phyloP scores from a whole-genome alignment of 2,797 vertebrate genomes.

The Acanthurus tractus region DNA sequence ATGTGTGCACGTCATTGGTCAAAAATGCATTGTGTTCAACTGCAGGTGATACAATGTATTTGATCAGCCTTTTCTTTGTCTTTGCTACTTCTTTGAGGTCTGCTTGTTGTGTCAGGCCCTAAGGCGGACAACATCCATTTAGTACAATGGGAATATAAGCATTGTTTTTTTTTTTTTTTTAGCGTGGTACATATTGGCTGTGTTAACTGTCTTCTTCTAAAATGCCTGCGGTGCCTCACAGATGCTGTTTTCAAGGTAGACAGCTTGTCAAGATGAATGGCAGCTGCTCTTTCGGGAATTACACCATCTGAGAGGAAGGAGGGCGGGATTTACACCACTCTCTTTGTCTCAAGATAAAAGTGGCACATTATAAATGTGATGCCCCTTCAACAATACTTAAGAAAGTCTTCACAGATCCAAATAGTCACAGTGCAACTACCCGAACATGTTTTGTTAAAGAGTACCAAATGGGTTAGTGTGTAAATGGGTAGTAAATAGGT shows the following conservation, averaged over 20 bases:
- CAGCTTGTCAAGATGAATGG: slow-evolving; percentile 65
- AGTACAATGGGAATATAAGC: slow-evolving; percentile 36
- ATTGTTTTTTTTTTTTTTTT: slow-evolving; percentile 17
- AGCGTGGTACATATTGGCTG: slow-evolving; percentile 40
- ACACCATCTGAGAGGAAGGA: slow-evolving; percentile 29
- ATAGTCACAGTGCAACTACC: slow-evolving; percentile 5
- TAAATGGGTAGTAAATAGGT: not conserved
- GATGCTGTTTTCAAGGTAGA: slow-evolving; percentile 58
- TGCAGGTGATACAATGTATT: slow-evolving; percentile 4
- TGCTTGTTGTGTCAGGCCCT: slow-evolving; percentile 33
- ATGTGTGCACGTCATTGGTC: not conserved
- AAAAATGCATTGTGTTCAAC: not conserved
- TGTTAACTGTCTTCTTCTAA: slow-evolving; percentile 53
- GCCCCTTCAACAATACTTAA: slow-evolving; percentile 18
- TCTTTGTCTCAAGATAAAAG: slow-evolving; percentile 35
- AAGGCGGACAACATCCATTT: slow-evolving; percentile 49
- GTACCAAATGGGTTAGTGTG: too few species aligned
- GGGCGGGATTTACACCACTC: slow-evolving; percentile 42
- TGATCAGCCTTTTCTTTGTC: slow-evolving; percentile 20
- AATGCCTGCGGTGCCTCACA: slow-evolving; percentile 39
- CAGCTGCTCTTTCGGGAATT: slow-evolving; percentile 47
- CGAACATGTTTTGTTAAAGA: not conserved
- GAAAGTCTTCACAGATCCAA: slow-evolving; percentile 5
- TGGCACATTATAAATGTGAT: slow-evolving; percentile 26
- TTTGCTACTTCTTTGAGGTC: slow-evolving; percentile 8